phyloP scores from a whole-genome alignment of 1,140 invertebrate species.

The Saxidomus purpurata region DNA sequence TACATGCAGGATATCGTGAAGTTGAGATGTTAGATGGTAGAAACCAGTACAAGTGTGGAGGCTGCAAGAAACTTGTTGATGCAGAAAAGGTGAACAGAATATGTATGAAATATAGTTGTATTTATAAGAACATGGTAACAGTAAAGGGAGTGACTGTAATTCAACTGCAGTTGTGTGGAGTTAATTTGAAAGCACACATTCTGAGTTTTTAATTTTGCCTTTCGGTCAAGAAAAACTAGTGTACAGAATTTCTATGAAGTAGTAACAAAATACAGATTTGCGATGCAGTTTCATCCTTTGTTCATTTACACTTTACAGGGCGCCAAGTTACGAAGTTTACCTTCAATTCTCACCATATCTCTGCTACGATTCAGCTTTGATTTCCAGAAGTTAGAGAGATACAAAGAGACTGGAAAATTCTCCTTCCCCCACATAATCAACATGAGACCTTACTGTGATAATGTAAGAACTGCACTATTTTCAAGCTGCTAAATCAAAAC shows the following conservation, averaged over 20 bases:
- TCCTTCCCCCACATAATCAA: constrained; percentile 83
- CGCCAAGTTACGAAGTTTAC: constrained; percentile 82
- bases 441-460: constrained; percentile 82
- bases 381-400: constrained; percentile 81
- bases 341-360: constrained; percentile 84
- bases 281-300: too few species aligned
- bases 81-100: constrained; percentile 84
- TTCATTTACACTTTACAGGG: constrained; percentile 82
- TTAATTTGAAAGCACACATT: too few species aligned
- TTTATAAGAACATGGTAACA: too few species aligned
- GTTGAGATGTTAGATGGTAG: constrained; percentile 82
- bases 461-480: constrained; percentile 80
- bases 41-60: constrained; percentile 84
- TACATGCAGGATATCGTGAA: constrained; percentile 74
- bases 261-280: too few species aligned
- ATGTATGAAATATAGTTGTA: too few species aligned
- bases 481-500: background rate
- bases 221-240: too few species aligned
- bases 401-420: constrained; percentile 83
- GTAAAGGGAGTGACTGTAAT: too few species aligned
- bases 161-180: too few species aligned
- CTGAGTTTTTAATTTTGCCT: too few species aligned
- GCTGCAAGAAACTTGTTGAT: constrained; percentile 83
- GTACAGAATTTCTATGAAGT: too few species aligned
- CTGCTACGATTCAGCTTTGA: constrained; percentile 85